Percentiles rank a stretch among this genome's conserved stretches.
phyloP scores from a whole-genome alignment of 2,113 vertebrate species.

The Toxotes jaculatrix region DNA sequence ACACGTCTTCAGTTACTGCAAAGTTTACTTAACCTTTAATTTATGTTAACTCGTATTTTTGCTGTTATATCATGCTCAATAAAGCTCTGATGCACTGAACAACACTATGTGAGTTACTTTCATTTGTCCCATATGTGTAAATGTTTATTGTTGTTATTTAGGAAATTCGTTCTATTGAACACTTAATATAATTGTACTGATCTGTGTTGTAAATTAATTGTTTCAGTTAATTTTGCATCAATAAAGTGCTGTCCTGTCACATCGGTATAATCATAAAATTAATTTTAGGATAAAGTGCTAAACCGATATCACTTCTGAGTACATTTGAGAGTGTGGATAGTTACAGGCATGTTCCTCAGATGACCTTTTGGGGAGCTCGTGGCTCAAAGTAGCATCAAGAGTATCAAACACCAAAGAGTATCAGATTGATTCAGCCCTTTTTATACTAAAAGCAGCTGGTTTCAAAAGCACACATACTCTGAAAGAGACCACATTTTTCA shows the following conservation, averaged over 20 bases:
- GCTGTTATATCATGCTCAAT: conserved; percentile 9
- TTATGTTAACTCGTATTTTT: conserved; percentile 26
- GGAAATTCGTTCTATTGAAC: not conserved
- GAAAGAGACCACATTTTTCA: conserved; percentile 31
- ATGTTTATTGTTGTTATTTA: not conserved
- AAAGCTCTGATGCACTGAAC: not conserved
- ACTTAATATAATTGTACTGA: not conserved
- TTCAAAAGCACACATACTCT: conserved; percentile 19
- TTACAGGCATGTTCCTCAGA: conserved; percentile 31
- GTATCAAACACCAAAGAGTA: conserved; percentile 36
- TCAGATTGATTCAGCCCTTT: conserved; percentile 60
- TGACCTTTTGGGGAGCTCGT: conserved; percentile 47
- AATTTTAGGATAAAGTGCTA: conserved; percentile 13
- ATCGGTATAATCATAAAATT: not conserved
- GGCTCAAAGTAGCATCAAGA: conserved; percentile 30
- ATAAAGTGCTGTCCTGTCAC: not conserved
- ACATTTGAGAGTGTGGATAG: conserved; percentile 9
- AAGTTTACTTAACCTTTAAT: conserved; percentile 60
- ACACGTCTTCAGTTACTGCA: conserved; percentile 63
- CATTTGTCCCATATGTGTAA: not conserved
- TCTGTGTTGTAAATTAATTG: not conserved
- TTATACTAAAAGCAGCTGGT: conserved; percentile 52
- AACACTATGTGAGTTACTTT: not conserved
- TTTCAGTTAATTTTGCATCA: conserved; percentile 3
- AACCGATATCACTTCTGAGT: conserved; percentile 11